Evolutionary conservation across 2,888 invertebrate genomes (phyloP), one percentile per base, ranked within the genome.

Genomic region (Clistopyga incitator): DNA sequence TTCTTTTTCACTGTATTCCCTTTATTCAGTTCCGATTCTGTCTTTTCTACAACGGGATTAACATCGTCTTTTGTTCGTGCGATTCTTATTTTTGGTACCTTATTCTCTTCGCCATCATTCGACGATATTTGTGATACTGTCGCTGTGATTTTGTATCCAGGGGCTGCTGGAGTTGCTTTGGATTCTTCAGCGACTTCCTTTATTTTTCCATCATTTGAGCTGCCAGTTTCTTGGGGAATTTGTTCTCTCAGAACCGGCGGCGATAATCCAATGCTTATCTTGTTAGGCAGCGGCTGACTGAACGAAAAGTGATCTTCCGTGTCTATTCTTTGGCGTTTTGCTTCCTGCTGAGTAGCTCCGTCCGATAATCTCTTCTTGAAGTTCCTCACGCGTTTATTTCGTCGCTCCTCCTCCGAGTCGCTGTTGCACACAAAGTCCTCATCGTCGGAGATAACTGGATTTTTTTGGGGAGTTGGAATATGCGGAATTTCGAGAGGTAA

Each of bases 361-460:
- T 88, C 86, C 6, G 85, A 87, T 6, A 84, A 45, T 61, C 95
- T 94, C 88, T 95, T 96, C 0, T 94, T 93, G 50, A 95, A 94
- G 68, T 95, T 95, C 86, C 95, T 94, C 52, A 95, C 90, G 87
- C 95, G 93, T 84, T 94, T 94, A 82, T 87, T 89, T 18, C 85
- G 88, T 38, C 86, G 85, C 45, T 95, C 94, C 67, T 93, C 94
- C 89, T 96, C 96, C 52, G 95, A 95, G 86, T 96, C 96, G 93
- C 96, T 96, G 87, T 96, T 96, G 15, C 93, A 95, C 74, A 96
- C 94, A 82, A 95, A 94, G 91, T 97, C 97, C 88, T 97, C 96
- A 89, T 95, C 95, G 88, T 96, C 96, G 85, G 94, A 93, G 23
- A 89, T 34, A 3, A 82, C 77, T 0, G 42, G 20, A 1, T 74